Percentiles rank a stretch among this genome's conserved stretches.
phyloP scores from a whole-genome alignment of 2,797 vertebrate species.

The Anguilla obscura region DNA sequence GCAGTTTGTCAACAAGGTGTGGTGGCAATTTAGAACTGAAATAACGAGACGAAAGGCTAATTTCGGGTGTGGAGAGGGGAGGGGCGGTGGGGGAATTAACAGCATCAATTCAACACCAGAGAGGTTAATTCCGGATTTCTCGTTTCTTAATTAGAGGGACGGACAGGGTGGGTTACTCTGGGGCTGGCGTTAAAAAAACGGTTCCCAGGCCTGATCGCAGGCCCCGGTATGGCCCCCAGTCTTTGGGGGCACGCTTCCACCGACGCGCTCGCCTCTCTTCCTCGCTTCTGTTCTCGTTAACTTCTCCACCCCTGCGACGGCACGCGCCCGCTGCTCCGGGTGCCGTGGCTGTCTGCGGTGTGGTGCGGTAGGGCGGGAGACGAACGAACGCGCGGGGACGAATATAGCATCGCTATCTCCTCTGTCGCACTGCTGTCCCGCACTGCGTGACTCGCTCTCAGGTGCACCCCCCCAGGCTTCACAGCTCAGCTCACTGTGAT shows the following conservation, averaged over 20 bases:
- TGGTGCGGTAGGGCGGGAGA: slow-evolving; percentile 64
- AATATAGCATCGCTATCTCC: slow-evolving; percentile 30
- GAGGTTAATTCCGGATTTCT: not conserved
- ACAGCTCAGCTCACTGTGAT: not conserved
- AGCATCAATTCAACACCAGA: not conserved
- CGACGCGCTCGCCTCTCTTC: not conserved
- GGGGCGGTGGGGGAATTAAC: not conserved
- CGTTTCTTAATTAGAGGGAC: not conserved
- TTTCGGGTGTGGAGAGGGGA: not conserved
- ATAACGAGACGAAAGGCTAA: not conserved
- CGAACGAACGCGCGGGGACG: slow-evolving; percentile 54
- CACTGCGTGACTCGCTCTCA: slow-evolving; percentile 15
- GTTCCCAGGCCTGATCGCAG: not conserved
- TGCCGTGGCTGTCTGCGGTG: slow-evolving; percentile 50
- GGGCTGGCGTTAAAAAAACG: not conserved
- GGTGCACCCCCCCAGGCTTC: not conserved
- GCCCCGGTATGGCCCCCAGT: not conserved
- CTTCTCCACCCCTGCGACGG: not conserved
- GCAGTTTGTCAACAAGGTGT: not conserved
- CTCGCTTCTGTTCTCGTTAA: slow-evolving; percentile 3
- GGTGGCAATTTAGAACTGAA: not conserved
- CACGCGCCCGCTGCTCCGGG: not conserved
- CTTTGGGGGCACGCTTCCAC: not conserved
- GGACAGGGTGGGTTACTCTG: not conserved
- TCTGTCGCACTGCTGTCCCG: slow-evolving; percentile 35